Base-by-base conservation (phyloP, 2,113 vertebrate genomes). In the Prochilodus magdalenae region DNA sequence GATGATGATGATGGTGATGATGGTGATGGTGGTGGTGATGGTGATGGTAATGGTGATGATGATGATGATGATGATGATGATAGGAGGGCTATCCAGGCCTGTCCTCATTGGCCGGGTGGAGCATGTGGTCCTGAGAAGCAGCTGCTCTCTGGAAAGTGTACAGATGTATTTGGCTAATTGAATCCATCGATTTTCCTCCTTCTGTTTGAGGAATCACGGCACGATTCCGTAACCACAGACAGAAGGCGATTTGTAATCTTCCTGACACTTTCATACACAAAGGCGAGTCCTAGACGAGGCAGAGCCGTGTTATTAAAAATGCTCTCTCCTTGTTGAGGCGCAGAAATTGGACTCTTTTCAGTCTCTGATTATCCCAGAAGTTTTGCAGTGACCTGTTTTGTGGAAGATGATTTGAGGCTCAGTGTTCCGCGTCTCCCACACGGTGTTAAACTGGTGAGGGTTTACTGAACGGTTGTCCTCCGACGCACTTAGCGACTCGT, bases 181-280 rank as follows among this genome's bases (percentile, higher is more conserved):
- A 70, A 44, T 44, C 33, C 66, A 70, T 70, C 13, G 66, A 70
- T 70, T 70, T 69, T 69, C 22, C 66, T 40, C 66, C 66, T 40
- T 70, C 36, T 44, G 10, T 67, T 67, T 67, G 65, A 36, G 10
- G 36, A 67, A 67, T 67, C 30, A 67, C 3, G 5, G 30, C 16
- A 22, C 20, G 65, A 67, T 22, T n/a, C 33, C 66, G 10, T 12
- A n/a, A 11, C 10, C 36, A 18, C 36, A 22, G 66, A 44, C 33
- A n/a, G 66, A 44, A 70, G 33, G 36, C 13, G 66, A 70, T 70
- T 70, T 44, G 66, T 44, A 70, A 70, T 70, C 24, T n/a, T 70
- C 22, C 66, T 44, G 66, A 70, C 40, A 70, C 66, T 70, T 36
- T 70, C 66, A 44, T 44, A 70, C 66, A 70, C 66, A 70, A 70